phyloP scores from a whole-genome alignment of 1,140 invertebrate genomes.

The Euwallacea fornicatus region DNA sequence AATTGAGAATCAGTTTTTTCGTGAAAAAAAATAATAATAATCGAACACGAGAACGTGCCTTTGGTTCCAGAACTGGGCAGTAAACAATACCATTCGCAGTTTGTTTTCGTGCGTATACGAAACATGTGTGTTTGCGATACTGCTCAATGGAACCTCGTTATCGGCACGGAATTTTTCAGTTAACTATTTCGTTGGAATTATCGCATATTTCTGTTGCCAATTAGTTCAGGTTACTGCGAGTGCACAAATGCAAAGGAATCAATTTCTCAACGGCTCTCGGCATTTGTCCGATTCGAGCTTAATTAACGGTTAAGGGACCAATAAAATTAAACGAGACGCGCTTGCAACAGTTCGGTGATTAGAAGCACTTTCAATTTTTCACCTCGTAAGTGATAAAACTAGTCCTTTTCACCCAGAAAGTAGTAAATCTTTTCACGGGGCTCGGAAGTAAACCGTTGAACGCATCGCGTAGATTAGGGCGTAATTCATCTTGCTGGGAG shows the following conservation, averaged over 20 bases:
- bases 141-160: slow-evolving; percentile 8
- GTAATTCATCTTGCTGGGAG: slow-evolving; percentile 40
- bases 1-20: too few species aligned
- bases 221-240: slow-evolving; percentile 9
- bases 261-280: too few species aligned
- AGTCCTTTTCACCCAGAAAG: slow-evolving; percentile 1
- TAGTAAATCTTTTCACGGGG: slow-evolving; percentile 31
- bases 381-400: slow-evolving; percentile 1
- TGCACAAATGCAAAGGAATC: background rate
- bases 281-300: background rate
- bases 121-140: too few species aligned
- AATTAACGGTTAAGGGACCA: slow-evolving; percentile 1
- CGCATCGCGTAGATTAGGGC: slow-evolving; percentile 38
- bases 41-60: background rate
- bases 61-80: background rate
- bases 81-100: too few species aligned
- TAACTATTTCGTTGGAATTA: slow-evolving; percentile 20
- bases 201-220: slow-evolving; percentile 24
- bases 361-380: background rate
- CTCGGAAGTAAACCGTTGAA: slow-evolving; percentile 37
- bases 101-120: too few species aligned
- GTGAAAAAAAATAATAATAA: too few species aligned
- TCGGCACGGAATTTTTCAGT: slow-evolving; percentile 22
- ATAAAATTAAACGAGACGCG: background rate
- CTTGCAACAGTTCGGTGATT: slow-evolving; percentile 7